Percentiles rank a stretch among this genome's conserved stretches.
phyloP scores from a whole-genome alignment of 1,140 invertebrate genomes.

The Mya arenaria region DNA sequence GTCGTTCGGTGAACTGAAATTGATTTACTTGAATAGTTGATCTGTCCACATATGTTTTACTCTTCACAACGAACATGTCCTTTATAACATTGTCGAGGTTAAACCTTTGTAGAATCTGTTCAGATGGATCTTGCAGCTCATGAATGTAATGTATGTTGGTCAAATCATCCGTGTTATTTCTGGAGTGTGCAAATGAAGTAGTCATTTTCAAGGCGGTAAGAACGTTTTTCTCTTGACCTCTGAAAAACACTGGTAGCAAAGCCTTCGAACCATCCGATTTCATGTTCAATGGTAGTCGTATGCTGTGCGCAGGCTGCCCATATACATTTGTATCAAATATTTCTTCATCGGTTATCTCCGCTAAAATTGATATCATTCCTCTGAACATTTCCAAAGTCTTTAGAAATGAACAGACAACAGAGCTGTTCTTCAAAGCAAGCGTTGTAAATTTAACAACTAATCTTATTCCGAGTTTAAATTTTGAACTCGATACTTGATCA shows the following conservation, averaged over 20 bases:
- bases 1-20: background rate
- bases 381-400: background rate
- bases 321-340: background rate
- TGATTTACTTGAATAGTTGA: background rate
- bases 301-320: background rate
- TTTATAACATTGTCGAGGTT: background rate
- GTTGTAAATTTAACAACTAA: background rate
- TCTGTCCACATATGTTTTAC: background rate
- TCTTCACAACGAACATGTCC: background rate
- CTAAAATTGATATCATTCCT: background rate
- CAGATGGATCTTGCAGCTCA: background rate
- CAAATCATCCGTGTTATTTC: background rate
- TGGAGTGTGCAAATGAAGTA: background rate
- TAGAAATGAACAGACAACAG: background rate
- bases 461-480: background rate
- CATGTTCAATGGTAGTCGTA: constrained; percentile 21
- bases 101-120: background rate
- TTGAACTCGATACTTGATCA: background rate
- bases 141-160: background rate
- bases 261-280: constrained; percentile 10
- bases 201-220: background rate
- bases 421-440: background rate
- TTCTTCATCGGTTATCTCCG: background rate
- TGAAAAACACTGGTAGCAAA: constrained; percentile 9
- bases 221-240: background rate